Percentiles rank a stretch among this genome's conserved stretches.
Conservation (phyloP, 2,113 vertebrate genomes). For the Heterotilapia buettikoferi region DNA sequence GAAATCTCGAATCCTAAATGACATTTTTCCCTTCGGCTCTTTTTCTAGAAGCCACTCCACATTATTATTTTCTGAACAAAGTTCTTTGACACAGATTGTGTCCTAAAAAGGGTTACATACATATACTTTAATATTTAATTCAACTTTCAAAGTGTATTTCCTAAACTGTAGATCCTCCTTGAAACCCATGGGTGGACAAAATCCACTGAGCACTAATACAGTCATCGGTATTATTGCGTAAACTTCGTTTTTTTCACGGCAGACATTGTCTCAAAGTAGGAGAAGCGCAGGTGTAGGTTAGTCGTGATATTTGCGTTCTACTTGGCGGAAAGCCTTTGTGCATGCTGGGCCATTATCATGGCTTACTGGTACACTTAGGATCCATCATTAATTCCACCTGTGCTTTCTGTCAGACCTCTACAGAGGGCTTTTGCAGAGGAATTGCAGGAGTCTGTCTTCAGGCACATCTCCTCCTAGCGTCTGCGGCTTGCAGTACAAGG, state of each 20-base stretch:
- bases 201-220: background rate
- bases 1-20: constrained; percentile 65
- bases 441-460: constrained; percentile 8
- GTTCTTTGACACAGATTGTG: constrained; percentile 12
- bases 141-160: background rate
- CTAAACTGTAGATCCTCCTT: background rate
- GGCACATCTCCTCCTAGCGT: constrained; percentile 65
- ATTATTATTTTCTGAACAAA: constrained; percentile 12
- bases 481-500: constrained; percentile 28
- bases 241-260: background rate
- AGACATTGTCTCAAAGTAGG: background rate
- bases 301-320: background rate
- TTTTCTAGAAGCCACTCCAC: constrained; percentile 9
- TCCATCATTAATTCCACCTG: background rate
- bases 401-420: background rate
- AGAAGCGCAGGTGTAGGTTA: background rate
- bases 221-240: background rate
- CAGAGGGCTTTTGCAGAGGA: background rate
- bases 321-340: background rate
- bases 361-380: background rate
- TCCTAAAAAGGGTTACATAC: background rate
- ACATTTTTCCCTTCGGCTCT: background rate
- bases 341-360: background rate
- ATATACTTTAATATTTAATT: background rate
- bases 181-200: background rate